These are phyloP conservation scores for Melangyna quadrimaculata DNA, from an alignment of 2,888 invertebrate genomes.

Conservation along the genomic window DNA sequence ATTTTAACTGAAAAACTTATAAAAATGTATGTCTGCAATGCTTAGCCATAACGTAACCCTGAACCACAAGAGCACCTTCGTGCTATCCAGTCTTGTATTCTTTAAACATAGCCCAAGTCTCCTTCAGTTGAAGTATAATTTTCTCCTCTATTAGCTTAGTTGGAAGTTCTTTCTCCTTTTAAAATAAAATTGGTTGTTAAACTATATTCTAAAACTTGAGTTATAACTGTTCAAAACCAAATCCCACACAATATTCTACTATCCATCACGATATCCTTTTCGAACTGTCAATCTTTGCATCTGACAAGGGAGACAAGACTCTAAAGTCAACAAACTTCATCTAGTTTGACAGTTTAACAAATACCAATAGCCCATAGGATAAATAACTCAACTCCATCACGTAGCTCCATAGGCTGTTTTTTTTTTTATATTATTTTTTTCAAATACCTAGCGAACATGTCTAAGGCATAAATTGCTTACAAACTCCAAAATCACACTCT, in stretches of 20 bases:
- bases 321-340: constrained; percentile 25
- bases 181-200: not conserved
- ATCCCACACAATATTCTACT: not conserved
- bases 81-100: no score
- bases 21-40: no score
- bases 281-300: constrained; percentile 1
- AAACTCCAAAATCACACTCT: not conserved
- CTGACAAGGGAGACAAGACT: not conserved
- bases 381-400: not conserved
- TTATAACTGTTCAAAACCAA: not conserved
- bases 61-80: no score
- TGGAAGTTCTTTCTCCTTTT: no score
- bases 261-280: constrained; percentile 6
- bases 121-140: no score
- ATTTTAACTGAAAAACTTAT: no score
- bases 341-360: constrained; percentile 25
- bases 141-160: no score
- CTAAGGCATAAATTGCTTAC: not conserved
- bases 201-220: not conserved
- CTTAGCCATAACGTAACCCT: no score
- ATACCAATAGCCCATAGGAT: constrained; percentile 16
- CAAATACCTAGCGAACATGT: not conserved
- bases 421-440: not conserved
- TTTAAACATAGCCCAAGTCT: no score
- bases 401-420: not conserved